Evolutionary conservation across 2,888 invertebrate species (phyloP), one percentile per base, ranked within the genome.

Genomic region (Helicoverpa assulta): DNA sequence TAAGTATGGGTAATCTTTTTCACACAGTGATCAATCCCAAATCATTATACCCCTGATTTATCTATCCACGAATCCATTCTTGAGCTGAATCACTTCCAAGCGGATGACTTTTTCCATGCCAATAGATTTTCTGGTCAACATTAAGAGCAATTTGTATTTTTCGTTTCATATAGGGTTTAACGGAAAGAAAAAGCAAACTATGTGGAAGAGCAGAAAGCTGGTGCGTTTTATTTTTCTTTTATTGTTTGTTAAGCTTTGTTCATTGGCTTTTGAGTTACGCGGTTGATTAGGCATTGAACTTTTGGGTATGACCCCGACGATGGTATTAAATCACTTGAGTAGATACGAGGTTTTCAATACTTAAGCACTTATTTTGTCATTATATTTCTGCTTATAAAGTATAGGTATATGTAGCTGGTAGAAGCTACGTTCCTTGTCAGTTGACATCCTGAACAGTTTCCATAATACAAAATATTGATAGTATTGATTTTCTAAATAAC

Each of bases 61-160:
- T 91, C 89, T 88, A 85, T 88, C 89, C 90, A 88, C 87, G 78
- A 88, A 86, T 86, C 82, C 87, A 86, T 91, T 92, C 88, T 89
- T 83, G 85, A 85, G 85, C 85, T 85, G 85, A 90, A 93, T 92
- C 88, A 86, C 85, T 93, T 93, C 93, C 93, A 85, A 86, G 61
- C 75, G 90, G 89, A 88, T 87, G 89, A 87, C 59, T 90, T 90
- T 93, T 95, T 94, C 92, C 92, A 90, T 89, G 86, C 92, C 92
- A 91, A 85, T 87, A 89, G 79, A 73, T 89, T 89, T 88, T 88
- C 84, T 87, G 84, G 86, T 87, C 88, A 84, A 87, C 86, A 89
- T 91, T 89, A 88, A 86, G 85, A 88, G 80, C 85, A 80, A 86
- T 88, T 89, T 83, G 85, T 85, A 83, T 88, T 85, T 87, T 88